A percentile compares a stretch with the other conserved stretches of the same genome.
phyloP scores from a whole-genome alignment of 2,797 vertebrate genomes.

The Tympanoctomys barrerae region DNA sequence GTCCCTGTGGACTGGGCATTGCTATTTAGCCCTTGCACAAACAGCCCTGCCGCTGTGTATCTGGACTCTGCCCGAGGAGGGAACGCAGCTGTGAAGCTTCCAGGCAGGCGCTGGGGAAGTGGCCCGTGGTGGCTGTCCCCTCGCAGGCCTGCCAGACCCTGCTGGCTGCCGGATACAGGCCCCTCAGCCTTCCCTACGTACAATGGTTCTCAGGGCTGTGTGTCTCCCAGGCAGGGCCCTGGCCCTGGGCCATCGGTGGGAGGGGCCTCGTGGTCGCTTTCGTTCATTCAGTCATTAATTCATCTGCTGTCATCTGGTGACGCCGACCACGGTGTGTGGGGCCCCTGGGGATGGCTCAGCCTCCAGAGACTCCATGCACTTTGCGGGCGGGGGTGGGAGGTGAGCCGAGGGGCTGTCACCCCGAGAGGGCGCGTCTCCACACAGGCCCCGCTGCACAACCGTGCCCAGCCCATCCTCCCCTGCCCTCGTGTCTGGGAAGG shows the following conservation, averaged over 20 bases:
- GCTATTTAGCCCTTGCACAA: not conserved
- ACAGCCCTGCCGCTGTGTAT: fast-evolving
- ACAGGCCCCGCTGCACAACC: not conserved
- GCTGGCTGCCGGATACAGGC: not conserved
- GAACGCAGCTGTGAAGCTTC: fast-evolving
- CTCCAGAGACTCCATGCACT: fast-evolving
- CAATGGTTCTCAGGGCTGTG: fast-evolving
- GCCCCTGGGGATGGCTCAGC: not conserved
- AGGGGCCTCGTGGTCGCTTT: not conserved
- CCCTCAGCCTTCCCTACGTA: fast-evolving
- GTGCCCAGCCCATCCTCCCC: not conserved
- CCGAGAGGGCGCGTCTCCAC: not conserved
- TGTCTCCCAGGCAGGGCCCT: not conserved
- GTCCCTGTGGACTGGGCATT: not conserved
- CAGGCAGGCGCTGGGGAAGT: not conserved
- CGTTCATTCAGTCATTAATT: fast-evolving
- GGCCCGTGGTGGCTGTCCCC: fast-evolving
- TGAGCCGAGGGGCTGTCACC: too few species aligned
- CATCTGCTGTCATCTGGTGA: fast-evolving
- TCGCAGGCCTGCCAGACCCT: not conserved
- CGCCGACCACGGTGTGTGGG: fast-evolving
- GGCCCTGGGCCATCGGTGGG: not conserved
- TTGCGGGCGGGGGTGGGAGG: too few species aligned
- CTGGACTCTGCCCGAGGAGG: not conserved
- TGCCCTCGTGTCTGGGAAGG: not conserved